A percentile compares a stretch with the other conserved stretches of the same genome.
Evolutionary conservation across 2,113 vertebrate species (phyloP).

Genomic region (Ramphastos sulfuratus): DNA sequence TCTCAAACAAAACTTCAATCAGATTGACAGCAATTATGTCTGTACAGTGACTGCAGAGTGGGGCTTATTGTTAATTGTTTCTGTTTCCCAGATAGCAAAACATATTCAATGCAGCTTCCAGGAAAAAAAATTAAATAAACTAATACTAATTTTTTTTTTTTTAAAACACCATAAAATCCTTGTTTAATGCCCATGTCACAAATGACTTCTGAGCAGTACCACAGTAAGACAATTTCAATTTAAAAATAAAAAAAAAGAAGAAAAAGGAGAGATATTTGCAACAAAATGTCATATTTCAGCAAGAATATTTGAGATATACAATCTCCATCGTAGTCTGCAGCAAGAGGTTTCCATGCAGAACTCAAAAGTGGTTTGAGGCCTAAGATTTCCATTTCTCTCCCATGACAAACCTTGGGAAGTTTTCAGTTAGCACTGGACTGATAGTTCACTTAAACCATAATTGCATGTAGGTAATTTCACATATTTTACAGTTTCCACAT

Average conservation of each 20-base stretch:
- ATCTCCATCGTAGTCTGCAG: not conserved
- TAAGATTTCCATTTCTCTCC: not conserved
- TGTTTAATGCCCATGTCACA: not conserved
- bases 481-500: not conserved
- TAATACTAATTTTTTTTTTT: not conserved
- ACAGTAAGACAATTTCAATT: not conserved
- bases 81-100: slow-evolving; percentile 34
- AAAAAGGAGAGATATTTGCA: not conserved
- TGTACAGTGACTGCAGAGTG: slow-evolving; percentile 4
- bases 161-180: not conserved
- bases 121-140: slow-evolving; percentile 9
- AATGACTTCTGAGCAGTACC: not conserved
- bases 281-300: not conserved
- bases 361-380: not conserved
- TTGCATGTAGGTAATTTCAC: not conserved
- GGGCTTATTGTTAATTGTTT: slow-evolving; percentile 45
- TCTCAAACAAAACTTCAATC: slow-evolving; percentile 44
- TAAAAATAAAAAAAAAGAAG: not conserved
- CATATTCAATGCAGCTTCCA: not conserved
- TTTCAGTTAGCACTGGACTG: not conserved
- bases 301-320: not conserved
- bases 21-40: slow-evolving; percentile 51
- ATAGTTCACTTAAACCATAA: not conserved
- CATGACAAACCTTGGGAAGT: not conserved
- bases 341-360: not conserved